phyloP scores from a whole-genome alignment of 2,797 vertebrate species.

The Sebastes elongatus region DNA sequence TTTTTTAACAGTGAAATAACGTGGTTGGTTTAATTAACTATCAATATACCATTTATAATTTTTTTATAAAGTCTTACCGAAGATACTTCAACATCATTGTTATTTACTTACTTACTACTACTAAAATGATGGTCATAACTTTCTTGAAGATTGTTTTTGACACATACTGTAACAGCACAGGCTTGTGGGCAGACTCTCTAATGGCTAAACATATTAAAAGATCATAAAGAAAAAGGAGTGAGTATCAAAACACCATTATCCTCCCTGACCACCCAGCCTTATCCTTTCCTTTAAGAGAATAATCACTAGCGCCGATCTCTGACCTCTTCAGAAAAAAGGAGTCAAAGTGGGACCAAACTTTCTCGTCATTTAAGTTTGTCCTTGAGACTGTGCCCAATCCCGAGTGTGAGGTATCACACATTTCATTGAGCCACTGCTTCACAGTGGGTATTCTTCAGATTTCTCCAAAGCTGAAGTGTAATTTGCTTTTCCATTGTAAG shows the following conservation, averaged over 20 bases:
- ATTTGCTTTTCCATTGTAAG: constrained; percentile 31
- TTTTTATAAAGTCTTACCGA: background rate
- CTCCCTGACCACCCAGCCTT: background rate
- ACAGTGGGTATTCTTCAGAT: constrained; percentile 4
- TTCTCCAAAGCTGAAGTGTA: constrained; percentile 30
- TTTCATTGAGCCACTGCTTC: constrained; percentile 5
- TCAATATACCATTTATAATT: too few relatives aligned
- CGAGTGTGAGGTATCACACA: constrained; percentile 11
- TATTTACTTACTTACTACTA: background rate
- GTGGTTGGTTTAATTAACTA: too few relatives aligned
- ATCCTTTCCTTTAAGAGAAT: constrained; percentile 17
- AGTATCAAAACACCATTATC: constrained; percentile 35
- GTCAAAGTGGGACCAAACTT: constrained; percentile 24
- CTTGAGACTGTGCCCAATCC: constrained; percentile 28
- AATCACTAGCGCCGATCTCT: constrained; percentile 23
- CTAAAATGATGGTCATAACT: background rate
- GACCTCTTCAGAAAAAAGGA: constrained; percentile 4
- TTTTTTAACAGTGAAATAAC: too few relatives aligned
- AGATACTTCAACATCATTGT: background rate
- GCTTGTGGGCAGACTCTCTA: background rate
- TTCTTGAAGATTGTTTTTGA: background rate
- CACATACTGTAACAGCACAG: background rate
- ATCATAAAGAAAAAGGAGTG: constrained; percentile 10
- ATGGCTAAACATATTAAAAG: constrained; percentile 23
- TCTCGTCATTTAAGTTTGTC: constrained; percentile 33